Conservation (phyloP, 2,113 vertebrate genomes). For the Leptocoma aspasia region DNA sequence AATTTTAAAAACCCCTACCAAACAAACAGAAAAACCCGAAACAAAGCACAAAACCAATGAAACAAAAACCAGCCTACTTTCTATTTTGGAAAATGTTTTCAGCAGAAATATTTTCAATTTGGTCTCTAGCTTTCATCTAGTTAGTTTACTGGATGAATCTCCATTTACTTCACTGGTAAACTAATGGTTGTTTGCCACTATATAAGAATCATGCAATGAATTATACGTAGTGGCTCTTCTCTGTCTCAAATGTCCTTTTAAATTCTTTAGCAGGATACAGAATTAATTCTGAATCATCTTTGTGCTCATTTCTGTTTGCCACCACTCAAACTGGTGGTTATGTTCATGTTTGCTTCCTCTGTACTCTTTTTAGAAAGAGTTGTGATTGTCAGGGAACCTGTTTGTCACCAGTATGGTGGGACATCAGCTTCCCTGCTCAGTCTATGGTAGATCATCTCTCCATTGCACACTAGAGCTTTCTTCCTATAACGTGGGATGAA, state of each 20-base stretch:
- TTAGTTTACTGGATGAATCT: neutral
- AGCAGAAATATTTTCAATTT: neutral
- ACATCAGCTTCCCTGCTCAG: neutral
- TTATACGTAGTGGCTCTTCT: accelerated
- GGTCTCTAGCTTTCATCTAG: neutral
- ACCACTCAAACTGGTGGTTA: neutral
- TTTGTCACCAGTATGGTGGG: neutral
- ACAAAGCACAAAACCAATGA: too few relatives aligned
- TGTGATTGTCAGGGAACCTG: neutral
- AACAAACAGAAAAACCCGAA: neutral
- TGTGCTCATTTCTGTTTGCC: neutral
- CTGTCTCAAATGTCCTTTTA: neutral
- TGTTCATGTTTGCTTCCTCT: neutral
- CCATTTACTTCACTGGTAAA: neutral
- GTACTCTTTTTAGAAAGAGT: neutral
- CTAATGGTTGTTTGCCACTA: neutral
- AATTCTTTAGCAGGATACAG: neutral
- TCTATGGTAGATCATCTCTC: neutral
- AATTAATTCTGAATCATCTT: neutral
- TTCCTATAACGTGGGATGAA: neutral
- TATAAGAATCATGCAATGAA: neutral
- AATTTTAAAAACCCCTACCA: too few relatives aligned
- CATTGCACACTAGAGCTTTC: neutral
- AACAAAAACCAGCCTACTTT: neutral
- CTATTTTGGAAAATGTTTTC: neutral